These are phyloP conservation scores for Euwallacea fornicatus DNA, from an alignment of 1,140 invertebrate genomes.

Conservation along the genomic window DNA sequence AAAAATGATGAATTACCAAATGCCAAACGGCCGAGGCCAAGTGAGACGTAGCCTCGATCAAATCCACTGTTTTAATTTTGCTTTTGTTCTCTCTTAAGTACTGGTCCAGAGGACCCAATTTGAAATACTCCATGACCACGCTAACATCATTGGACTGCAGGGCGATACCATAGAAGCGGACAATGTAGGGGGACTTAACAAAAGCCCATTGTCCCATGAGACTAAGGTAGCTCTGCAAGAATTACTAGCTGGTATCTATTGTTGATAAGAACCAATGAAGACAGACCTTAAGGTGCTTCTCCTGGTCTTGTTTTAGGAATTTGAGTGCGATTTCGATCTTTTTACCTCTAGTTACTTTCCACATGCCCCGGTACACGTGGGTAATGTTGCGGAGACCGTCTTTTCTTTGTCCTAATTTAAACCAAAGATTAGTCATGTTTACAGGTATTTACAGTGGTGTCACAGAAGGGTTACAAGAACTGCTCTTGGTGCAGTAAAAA, in stretches of 20 bases:
- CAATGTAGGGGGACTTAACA: conserved; percentile 71
- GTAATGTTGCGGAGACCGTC: conserved; percentile 64
- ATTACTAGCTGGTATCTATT: neutral
- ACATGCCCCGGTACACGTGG: conserved; percentile 65
- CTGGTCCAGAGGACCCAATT: conserved; percentile 73
- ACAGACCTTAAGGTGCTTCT: conserved; percentile 59
- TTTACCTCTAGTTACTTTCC: conserved; percentile 68
- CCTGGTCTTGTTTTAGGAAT: conserved; percentile 66
- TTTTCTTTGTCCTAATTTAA: conserved; percentile 60
- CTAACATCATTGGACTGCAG: conserved; percentile 66
- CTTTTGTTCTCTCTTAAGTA: conserved; percentile 65
- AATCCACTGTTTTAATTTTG: conserved; percentile 66
- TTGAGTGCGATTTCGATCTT: conserved; percentile 76
- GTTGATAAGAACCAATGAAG: neutral
- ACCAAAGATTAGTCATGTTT: too few relatives aligned
- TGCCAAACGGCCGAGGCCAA: conserved; percentile 80
- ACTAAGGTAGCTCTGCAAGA: conserved; percentile 52
- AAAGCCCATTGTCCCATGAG: conserved; percentile 74
- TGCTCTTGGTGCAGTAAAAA: too few relatives aligned
- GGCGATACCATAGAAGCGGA: conserved; percentile 76
- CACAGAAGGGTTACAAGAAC: too few relatives aligned
- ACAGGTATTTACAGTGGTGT: too few relatives aligned
- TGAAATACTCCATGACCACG: conserved; percentile 78
- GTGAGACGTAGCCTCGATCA: conserved; percentile 76
- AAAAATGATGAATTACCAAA: conserved; percentile 57